These are phyloP conservation scores for Passer montanus DNA, from an alignment of 2,113 vertebrate genomes.

Conservation along the genomic window DNA sequence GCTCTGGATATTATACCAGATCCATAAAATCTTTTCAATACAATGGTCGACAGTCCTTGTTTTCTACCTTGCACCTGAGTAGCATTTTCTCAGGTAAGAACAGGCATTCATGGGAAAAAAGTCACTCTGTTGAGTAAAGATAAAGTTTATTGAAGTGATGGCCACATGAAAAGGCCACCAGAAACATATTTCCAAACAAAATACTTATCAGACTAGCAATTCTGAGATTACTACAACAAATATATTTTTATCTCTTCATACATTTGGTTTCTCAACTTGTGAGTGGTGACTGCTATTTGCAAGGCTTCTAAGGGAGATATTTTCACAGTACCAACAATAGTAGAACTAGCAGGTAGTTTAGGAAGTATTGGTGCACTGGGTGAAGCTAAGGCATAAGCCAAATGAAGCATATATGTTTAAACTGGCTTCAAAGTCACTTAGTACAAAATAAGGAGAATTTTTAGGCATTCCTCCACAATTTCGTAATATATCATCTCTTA, in stretches of 20 bases:
- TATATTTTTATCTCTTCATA: slow-evolving; percentile 9
- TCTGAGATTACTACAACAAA: slow-evolving; percentile 9
- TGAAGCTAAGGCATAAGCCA: neutral
- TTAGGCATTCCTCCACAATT: neutral
- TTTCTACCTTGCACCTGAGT: neutral
- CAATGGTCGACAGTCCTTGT: neutral
- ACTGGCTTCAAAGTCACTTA: neutral
- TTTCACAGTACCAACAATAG: neutral
- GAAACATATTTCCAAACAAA: neutral
- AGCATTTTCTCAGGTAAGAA: neutral
- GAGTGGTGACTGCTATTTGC: neutral
- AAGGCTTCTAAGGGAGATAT: neutral
- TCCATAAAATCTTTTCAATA: neutral
- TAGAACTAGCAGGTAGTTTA: neutral
- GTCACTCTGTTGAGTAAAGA: neutral
- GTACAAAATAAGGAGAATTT: neutral
- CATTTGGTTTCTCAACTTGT: slow-evolving; percentile 23
- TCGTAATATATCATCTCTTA: neutral
- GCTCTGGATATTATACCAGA: neutral
- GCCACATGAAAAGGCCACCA: neutral
- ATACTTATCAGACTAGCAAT: neutral
- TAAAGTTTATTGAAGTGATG: slow-evolving; percentile 41
- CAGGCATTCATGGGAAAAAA: neutral
- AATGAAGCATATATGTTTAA: neutral
- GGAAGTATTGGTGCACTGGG: neutral